These are phyloP conservation scores for Crossaster papposus DNA, from an alignment of 53 echinoderm and acorn worm genomes.

Conservation along the genomic window DNA sequence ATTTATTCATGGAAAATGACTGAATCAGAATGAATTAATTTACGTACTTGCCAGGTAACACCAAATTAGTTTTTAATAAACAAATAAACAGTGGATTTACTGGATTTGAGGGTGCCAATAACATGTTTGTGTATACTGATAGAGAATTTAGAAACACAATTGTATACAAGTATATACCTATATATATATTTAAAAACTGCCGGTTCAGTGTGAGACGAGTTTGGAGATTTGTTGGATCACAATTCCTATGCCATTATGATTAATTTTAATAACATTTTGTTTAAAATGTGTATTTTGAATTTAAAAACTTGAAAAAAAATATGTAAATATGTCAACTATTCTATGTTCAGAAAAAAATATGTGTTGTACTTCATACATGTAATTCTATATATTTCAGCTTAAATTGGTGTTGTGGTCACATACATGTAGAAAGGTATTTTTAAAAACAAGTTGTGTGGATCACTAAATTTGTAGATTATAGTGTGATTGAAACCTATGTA, in stretches of 20 bases:
- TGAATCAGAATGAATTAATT: background rate
- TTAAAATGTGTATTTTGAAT: constrained; percentile 51
- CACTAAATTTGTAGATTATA: background rate
- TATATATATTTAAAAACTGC: constrained; percentile 43
- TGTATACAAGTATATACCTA: constrained; percentile 26
- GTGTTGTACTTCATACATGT: constrained; percentile 22
- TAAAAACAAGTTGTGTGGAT: background rate
- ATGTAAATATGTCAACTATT: constrained; percentile 44
- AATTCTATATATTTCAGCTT: constrained; percentile 57
- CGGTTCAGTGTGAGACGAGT: constrained; percentile 33
- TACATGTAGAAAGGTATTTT: constrained; percentile 33
- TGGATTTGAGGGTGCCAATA: background rate
- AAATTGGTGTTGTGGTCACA: constrained; percentile 34
- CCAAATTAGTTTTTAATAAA: background rate
- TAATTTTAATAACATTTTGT: constrained; percentile 1
- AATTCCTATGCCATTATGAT: constrained; percentile 22
- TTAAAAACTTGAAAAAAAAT: constrained; percentile 20
- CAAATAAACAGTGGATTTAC: background rate
- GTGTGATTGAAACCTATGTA: background rate
- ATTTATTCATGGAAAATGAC: background rate
- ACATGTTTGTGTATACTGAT: constrained; percentile 10
- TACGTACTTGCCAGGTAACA: background rate
- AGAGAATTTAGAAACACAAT: constrained; percentile 2
- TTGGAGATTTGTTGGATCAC: background rate
- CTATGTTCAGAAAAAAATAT: constrained; percentile 12